A percentile compares a stretch with the other conserved stretches of the same genome.
Conservation (phyloP, 2,888 invertebrate genomes). For the Chironomus tentans region DNA sequence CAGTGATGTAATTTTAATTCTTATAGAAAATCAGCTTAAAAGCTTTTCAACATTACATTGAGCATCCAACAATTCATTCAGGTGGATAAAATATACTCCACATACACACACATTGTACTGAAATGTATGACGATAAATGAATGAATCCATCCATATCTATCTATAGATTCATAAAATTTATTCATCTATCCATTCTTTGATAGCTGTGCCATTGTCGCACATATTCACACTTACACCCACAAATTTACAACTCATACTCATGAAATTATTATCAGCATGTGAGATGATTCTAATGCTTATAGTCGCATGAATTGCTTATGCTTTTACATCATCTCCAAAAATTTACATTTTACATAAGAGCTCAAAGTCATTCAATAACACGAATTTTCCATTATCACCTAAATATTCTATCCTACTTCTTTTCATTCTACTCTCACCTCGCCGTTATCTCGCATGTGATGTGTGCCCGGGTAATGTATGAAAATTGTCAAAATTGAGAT, state of each 20-base stretch:
- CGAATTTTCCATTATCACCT: slow-evolving; percentile 25
- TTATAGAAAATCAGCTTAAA: slow-evolving; percentile 19
- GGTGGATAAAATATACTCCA: background rate
- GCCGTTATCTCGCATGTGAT: background rate
- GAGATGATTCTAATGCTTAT: background rate
- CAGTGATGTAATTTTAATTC: no score
- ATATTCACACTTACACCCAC: background rate
- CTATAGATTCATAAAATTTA: background rate
- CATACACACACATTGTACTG: no score
- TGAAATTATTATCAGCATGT: background rate
- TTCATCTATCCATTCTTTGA: background rate
- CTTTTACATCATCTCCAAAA: background rate
- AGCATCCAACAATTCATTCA: background rate
- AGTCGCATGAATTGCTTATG: background rate
- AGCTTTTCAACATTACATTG: slow-evolving; percentile 19
- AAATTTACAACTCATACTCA: background rate
- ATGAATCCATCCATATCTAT: background rate
- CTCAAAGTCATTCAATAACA: slow-evolving; percentile 18
- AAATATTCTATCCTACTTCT: background rate
- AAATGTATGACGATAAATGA: no score
- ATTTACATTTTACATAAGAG: slow-evolving; percentile 16
- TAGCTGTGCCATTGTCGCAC: background rate
- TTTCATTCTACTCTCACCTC: background rate
- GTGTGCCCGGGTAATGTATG: no score
- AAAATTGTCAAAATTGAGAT: no score